Evolutionary conservation across 2,113 vertebrate genomes (phyloP).

Genomic region (Tringa solitaria): DNA sequence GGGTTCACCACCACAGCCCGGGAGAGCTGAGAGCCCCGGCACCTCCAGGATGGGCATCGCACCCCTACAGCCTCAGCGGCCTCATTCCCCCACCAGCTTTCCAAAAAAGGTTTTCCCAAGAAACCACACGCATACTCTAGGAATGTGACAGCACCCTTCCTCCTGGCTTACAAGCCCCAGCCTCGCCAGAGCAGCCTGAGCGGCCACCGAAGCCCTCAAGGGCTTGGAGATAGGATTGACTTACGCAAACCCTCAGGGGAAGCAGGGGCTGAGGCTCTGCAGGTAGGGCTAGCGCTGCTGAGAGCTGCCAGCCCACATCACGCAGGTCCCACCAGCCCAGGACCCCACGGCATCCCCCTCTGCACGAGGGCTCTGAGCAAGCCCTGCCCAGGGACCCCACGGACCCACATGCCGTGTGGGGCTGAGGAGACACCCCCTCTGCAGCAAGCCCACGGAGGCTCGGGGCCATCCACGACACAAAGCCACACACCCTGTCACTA

Average conservation of each 20-base stretch:
- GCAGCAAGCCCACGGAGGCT: background rate
- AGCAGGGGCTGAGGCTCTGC: background rate
- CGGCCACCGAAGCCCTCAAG: background rate
- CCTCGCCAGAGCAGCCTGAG: background rate
- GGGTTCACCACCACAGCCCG: background rate
- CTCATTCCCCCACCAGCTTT: too few species aligned
- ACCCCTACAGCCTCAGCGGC: background rate
- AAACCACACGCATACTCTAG: background rate
- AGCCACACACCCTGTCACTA: background rate
- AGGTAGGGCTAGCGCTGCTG: background rate
- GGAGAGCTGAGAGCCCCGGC: background rate
- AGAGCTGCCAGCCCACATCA: background rate
- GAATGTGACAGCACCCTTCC: background rate
- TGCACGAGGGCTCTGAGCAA: background rate
- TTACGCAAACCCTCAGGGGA: accelerated
- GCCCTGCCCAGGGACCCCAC: background rate
- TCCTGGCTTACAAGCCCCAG: background rate
- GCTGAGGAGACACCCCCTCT: background rate
- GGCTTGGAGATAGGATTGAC: background rate
- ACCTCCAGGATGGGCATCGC: background rate
- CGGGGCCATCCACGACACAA: background rate
- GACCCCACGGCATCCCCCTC: background rate
- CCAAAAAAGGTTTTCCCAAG: background rate
- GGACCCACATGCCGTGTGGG: accelerated
- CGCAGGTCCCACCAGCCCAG: background rate